A percentile compares a stretch with the other conserved stretches of the same genome.
Conservation (phyloP, 2,113 vertebrate species). For the Podiceps cristatus region DNA sequence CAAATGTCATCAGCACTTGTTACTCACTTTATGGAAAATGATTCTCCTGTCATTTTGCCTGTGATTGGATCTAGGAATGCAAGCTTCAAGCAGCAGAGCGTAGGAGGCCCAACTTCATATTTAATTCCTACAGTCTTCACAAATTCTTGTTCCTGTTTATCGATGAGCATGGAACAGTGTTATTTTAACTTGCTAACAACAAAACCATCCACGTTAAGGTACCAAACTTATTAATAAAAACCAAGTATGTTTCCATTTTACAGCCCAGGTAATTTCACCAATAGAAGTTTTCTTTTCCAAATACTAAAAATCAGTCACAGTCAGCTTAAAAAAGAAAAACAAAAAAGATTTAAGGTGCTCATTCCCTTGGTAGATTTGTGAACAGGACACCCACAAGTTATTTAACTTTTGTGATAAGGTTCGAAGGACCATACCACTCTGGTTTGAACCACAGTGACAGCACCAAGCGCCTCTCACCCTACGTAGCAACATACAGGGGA, state of each 20-base stretch:
- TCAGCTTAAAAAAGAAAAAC: not conserved
- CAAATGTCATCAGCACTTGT: not conserved
- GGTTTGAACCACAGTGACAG: not conserved
- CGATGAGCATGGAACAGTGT: not conserved
- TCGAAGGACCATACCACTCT: not conserved
- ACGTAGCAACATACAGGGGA: not conserved
- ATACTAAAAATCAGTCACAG: not conserved
- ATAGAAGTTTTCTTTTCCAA: not conserved
- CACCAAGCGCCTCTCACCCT: not conserved
- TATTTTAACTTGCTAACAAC: not conserved
- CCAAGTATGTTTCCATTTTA: not conserved
- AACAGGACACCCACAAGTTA: not conserved
- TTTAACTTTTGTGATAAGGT: not conserved
- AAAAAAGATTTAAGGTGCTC: rapidly evolving
- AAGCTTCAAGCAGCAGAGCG: constrained; percentile 96
- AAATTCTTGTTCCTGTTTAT: constrained; percentile 94
- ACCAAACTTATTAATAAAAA: not conserved
- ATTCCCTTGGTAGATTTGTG: not conserved
- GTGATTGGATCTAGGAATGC: constrained; percentile 94
- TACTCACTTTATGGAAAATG: constrained; percentile 96
- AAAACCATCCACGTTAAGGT: not conserved
- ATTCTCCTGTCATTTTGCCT: constrained; percentile 97
- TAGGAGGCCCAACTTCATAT: constrained; percentile 96
- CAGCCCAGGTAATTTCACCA: not conserved
- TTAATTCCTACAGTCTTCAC: constrained; percentile 98